A percentile compares a stretch with the other conserved stretches of the same genome.
Conservation (phyloP, 2,797 vertebrate genomes). For the Sebastes hubbsi region DNA sequence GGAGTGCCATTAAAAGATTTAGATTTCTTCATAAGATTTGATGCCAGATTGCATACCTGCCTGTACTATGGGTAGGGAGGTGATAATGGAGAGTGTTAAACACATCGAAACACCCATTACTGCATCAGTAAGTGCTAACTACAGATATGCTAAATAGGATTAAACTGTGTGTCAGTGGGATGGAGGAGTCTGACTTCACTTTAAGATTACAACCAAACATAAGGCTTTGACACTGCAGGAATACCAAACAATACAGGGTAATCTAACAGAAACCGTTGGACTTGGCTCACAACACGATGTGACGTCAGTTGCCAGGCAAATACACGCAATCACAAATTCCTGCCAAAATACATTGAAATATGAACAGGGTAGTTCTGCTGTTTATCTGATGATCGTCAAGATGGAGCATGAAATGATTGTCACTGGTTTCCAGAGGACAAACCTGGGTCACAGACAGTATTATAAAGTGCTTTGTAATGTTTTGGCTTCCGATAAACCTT, state of each 20-base stretch:
- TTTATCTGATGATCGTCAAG: neutral
- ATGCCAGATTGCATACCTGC: conserved; percentile 23
- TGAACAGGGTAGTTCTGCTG: neutral
- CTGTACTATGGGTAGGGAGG: neutral
- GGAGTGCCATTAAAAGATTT: conserved; percentile 39
- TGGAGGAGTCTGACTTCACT: neutral
- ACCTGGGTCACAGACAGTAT: neutral
- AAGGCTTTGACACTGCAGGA: neutral
- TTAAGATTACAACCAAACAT: neutral
- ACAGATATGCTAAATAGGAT: conserved; percentile 17
- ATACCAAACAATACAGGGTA: neutral
- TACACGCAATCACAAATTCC: neutral
- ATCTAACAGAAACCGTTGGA: neutral
- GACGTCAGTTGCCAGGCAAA: neutral
- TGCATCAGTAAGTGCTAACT: conserved; percentile 13
- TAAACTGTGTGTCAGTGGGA: neutral
- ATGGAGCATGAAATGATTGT: conserved; percentile 3
- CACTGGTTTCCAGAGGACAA: conserved; percentile 5
- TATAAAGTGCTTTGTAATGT: neutral
- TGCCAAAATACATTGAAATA: neutral
- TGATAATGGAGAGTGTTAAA: conserved; percentile 25
- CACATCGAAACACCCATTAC: conserved; percentile 27
- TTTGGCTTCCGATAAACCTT: neutral
- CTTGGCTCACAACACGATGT: neutral
- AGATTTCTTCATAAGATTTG: conserved; percentile 37